Percentiles rank a stretch among this genome's conserved stretches.
These are phyloP conservation scores for Autographa gamma DNA, from an alignment of 2,888 invertebrate species.

Conservation along the genomic window DNA sequence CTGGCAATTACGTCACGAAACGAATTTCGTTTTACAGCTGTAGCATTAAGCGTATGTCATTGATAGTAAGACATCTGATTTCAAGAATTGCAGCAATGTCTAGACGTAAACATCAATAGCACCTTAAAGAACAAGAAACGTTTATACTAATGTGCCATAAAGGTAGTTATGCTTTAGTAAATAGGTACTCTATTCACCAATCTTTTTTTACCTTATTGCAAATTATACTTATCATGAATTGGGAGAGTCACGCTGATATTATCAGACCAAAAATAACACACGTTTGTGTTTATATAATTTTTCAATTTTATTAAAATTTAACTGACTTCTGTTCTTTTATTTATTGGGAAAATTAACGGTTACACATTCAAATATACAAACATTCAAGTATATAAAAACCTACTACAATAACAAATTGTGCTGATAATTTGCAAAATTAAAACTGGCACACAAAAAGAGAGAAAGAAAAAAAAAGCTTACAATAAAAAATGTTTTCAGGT, in stretches of 20 bases:
- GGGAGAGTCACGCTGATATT: too few relatives aligned
- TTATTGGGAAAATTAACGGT: too few relatives aligned
- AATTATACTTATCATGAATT: background rate
- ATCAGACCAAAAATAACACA: too few relatives aligned
- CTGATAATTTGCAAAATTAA: too few relatives aligned
- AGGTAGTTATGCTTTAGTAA: background rate
- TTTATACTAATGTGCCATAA: background rate
- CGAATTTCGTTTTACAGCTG: slow-evolving; percentile 60
- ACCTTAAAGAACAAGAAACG: slow-evolving; percentile 42
- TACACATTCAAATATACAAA: too few relatives aligned
- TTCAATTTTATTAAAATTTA: background rate
- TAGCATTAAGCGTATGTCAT: slow-evolving; percentile 57
- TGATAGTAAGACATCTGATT: slow-evolving; percentile 59
- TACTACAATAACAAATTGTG: too few relatives aligned
- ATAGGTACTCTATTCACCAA: background rate
- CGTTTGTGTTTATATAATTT: too few relatives aligned
- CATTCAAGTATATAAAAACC: too few relatives aligned
- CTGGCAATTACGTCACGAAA: slow-evolving; percentile 55
- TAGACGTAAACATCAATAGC: slow-evolving; percentile 61
- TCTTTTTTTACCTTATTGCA: background rate
- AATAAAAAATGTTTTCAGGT: too few relatives aligned
- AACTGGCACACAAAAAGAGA: too few relatives aligned
- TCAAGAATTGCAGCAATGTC: slow-evolving; percentile 60
- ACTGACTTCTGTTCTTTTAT: background rate
- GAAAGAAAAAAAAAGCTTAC: too few relatives aligned